Evolutionary conservation across 2,888 invertebrate species (phyloP), one percentile per base, ranked within the genome.

Genomic region (Philaethria dido): DNA sequence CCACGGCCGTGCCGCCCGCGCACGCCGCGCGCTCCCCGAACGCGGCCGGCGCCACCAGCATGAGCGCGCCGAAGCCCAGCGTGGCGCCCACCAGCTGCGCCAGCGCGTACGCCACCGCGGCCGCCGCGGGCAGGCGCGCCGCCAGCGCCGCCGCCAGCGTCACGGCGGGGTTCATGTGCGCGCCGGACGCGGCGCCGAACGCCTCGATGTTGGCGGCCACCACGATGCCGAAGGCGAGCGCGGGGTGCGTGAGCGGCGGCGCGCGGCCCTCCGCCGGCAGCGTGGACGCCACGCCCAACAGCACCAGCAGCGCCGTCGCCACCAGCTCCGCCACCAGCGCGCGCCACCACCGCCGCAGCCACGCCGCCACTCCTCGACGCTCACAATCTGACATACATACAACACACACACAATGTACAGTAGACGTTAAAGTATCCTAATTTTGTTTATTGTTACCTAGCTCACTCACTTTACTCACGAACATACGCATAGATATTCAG

Each of bases 131-230:
- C 47, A 94, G 84, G 44, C 89, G 78, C 8, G 94, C 94, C 69
- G 93, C 78, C 66, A 95, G 79, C 61, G 95, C 78, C 42, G 94
- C 93, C 4, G 96, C 95, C 29, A 96, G 87, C 14, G 96, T 95
- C 16, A 97, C 95, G 3, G 95, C 94, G 0, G 97, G 97, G 90
- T 97, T 97, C 78, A 97, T 85, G 86, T 97, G 96, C 20, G 96
- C 95, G 60, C 96, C 96, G 14, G 96, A 96, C 48, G 95, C 92
- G 74, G 95, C 95, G 3, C 96, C 97, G 78, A 96, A 95, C 65
- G 81, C 86, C 73, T 82, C 76, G 64, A 78, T 81, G 77, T 81
- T 80, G 47, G 79, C 82, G 20, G 82, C 69, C 72, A 92, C 86
- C 44, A 87, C 77, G 80, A 80, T 81, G 68, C 89, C 92, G 82